These are phyloP conservation scores for Dunckerocampus dactyliophorus DNA, from an alignment of 2,113 vertebrate species.

Conservation along the genomic window DNA sequence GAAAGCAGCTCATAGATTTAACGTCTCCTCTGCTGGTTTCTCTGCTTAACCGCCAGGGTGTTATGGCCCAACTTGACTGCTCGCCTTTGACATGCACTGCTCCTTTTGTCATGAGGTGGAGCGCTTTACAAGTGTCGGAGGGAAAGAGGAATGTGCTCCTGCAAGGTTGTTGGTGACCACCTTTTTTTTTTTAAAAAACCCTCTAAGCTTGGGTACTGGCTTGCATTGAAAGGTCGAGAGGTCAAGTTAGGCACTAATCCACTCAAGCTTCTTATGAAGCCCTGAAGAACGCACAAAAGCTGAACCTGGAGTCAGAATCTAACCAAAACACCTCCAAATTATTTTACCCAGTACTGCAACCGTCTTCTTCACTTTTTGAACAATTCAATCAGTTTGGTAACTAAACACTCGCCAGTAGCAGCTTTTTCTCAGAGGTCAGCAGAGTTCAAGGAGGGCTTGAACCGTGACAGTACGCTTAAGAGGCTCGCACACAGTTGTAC, in stretches of 20 bases:
- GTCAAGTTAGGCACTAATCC: slow-evolving; percentile 69
- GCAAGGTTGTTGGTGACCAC: slow-evolving; percentile 25
- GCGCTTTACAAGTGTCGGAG: slow-evolving; percentile 56
- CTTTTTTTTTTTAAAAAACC: slow-evolving; percentile 38
- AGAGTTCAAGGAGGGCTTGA: slow-evolving; percentile 6
- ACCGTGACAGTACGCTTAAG: background rate
- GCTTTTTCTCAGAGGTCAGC: background rate
- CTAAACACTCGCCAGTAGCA: background rate
- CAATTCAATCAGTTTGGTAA: background rate
- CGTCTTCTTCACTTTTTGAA: background rate
- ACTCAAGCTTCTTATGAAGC: slow-evolving; percentile 60
- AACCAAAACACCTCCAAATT: slow-evolving; percentile 18
- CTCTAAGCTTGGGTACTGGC: slow-evolving; percentile 26
- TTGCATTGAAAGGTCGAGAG: slow-evolving; percentile 51
- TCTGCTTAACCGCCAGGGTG: slow-evolving; percentile 14
- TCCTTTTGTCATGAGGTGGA: slow-evolving; percentile 43
- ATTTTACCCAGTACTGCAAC: background rate
- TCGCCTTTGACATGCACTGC: slow-evolving; percentile 41
- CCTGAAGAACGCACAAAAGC: slow-evolving; percentile 36
- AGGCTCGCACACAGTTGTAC: background rate
- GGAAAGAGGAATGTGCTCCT: slow-evolving; percentile 46
- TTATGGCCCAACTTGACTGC: slow-evolving; percentile 43
- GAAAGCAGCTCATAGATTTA: slow-evolving; percentile 30
- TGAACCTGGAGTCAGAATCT: slow-evolving; percentile 21
- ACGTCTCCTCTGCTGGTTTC: slow-evolving; percentile 39